phyloP scores from a whole-genome alignment of 2,113 vertebrate species.

The Microtus richardsoni region DNA sequence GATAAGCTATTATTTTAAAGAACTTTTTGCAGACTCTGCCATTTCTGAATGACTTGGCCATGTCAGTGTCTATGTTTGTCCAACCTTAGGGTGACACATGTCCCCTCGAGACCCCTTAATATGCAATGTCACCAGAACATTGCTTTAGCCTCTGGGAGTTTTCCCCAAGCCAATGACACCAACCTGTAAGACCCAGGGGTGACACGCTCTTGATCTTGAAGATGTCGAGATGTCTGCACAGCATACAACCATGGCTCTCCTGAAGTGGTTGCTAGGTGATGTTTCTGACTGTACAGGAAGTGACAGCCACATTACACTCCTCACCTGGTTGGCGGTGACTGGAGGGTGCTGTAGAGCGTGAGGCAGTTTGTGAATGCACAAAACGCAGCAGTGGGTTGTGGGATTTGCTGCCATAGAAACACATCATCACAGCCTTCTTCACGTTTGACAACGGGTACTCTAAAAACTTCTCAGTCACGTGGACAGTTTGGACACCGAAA shows the following conservation, averaged over 20 bases:
- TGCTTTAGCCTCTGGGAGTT: not conserved
- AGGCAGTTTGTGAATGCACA: not conserved
- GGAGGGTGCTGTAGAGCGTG: fast-evolving
- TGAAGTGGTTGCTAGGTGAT: not conserved
- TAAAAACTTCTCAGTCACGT: not conserved
- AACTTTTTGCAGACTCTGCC: not conserved
- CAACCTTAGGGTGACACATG: not conserved
- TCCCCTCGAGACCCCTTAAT: not conserved
- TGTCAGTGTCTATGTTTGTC: no score
- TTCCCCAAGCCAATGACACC: not conserved
- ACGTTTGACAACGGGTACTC: not conserved
- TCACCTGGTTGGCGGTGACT: not conserved
- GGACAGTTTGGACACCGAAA: not conserved
- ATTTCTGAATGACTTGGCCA: not conserved
- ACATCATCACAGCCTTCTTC: not conserved
- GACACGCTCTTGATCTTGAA: not conserved
- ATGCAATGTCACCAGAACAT: not conserved
- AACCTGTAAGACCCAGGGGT: not conserved
- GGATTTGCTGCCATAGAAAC: not conserved
- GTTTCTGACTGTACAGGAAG: not conserved
- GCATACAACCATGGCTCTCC: not conserved
- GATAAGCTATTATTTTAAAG: not conserved
- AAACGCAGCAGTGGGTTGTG: not conserved
- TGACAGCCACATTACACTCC: not conserved
- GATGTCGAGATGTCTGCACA: not conserved